Conservation (phyloP, 2,888 invertebrate species). For the Drosophila paranaensis region DNA sequence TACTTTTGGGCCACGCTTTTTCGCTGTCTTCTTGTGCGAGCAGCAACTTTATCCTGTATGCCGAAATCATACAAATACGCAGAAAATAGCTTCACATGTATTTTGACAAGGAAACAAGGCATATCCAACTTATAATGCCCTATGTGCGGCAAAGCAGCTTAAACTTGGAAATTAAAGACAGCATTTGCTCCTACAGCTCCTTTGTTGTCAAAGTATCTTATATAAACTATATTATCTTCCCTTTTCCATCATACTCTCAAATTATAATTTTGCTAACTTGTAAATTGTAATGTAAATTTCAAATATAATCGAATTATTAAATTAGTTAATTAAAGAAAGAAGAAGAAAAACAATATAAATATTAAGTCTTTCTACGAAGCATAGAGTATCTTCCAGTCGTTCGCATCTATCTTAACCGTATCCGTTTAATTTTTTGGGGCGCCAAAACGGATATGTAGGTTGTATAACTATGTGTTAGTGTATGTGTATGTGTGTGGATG, state of each 20-base stretch:
- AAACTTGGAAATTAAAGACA: too few species aligned
- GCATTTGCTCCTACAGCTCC: too few species aligned
- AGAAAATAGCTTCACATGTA: conserved; percentile 55
- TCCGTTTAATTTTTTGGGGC: conserved; percentile 1
- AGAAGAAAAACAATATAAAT: too few species aligned
- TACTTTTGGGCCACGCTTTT: conserved; percentile 54
- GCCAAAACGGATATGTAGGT: conserved; percentile 53
- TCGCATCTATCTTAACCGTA: background rate
- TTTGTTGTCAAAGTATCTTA: too few species aligned
- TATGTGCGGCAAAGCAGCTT: background rate
- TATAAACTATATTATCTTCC: too few species aligned
- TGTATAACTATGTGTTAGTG: conserved; percentile 32
- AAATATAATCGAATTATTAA: background rate
- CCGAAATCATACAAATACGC: conserved; percentile 65
- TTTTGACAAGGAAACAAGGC: conserved; percentile 13
- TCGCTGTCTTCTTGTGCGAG: conserved; percentile 34
- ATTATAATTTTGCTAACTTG: too few species aligned
- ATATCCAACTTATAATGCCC: conserved; percentile 16
- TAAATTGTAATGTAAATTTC: background rate
- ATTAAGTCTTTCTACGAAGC: background rate
- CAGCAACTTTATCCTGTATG: conserved; percentile 58
- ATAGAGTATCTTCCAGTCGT: conserved; percentile 25
- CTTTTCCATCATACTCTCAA: too few species aligned
- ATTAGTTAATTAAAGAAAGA: too few species aligned
- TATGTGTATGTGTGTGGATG: conserved; percentile 14